Base-by-base conservation (phyloP, 2,888 invertebrate species). In the Drosophila picticornis region DNA sequence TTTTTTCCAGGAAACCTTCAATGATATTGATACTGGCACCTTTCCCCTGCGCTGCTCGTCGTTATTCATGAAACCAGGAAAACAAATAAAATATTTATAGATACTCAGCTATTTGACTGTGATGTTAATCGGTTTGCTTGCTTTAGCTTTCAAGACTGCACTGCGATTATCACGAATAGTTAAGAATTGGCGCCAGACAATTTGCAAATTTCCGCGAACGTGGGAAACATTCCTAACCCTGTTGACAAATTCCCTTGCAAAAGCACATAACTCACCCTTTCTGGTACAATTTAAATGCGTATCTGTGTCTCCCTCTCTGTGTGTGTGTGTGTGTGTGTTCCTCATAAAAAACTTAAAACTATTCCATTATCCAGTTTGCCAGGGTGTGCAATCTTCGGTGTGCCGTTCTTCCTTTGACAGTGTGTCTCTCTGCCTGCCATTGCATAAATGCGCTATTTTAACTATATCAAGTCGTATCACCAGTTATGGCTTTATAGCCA, bases 131-230 rank as follows among this genome's bases (percentile, higher is more conserved):
- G 67, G 22, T 56, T 78, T 9, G 67, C 10, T 74, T 78, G 74
- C 74, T 51, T 34, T 7, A 55, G 22, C 38, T 76, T 32, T 40
- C 11, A 40, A 57, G 46, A 29, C 16, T 9, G 25, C 55, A 19
- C 34, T 57, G 51, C 62, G 64, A 75, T 86, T 84, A 86, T 86
- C 65, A 56, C 58, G 70, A 83, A 81, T 50, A 68, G 81, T 70
- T 70, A 73, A 64, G 72, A 69, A 69, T 58, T 62, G 84, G 86
- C 86, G 86, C 84, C 86, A 74, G 52, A 46, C 32, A 40, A 72
- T 71, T 68, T 38, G n/a, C 22, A 22, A 48, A 60, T 62, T 86
- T 77, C 81, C 58, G 65, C 62, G 76, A 81, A 81, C 63, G 46
- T 53, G 60, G 29, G 48, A 46, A 67, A 59, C 46, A 56, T 52